Percentiles rank a stretch among this genome's conserved stretches.
Conservation (phyloP, 2,888 invertebrate genomes). For the Thecocarcelia acutangulata region DNA sequence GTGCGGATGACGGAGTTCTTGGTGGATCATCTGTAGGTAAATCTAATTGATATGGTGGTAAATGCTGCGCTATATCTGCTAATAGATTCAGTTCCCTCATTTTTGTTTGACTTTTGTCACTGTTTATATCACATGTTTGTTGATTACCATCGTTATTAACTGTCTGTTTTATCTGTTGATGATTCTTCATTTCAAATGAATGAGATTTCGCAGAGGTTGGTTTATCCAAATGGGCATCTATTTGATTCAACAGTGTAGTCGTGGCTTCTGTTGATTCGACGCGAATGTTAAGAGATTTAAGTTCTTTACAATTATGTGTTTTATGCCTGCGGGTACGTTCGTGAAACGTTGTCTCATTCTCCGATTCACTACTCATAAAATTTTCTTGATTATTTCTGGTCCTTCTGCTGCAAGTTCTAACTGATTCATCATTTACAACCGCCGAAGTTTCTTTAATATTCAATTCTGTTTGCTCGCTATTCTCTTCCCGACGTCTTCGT, state of each 20-base stretch:
- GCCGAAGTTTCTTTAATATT: neutral
- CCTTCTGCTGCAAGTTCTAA: neutral
- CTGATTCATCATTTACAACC: neutral
- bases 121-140: constrained; percentile 35
- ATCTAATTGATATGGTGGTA: constrained; percentile 60
- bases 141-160: neutral
- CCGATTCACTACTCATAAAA: constrained; percentile 48
- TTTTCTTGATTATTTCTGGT: constrained; percentile 15
- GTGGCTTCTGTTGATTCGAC: constrained; percentile 21
- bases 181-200: neutral
- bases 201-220: neutral
- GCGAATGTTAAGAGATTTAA: constrained; percentile 39
- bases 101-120: constrained; percentile 37
- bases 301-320: constrained; percentile 26
- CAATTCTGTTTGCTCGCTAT: constrained; percentile 21
- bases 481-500: constrained; percentile 22
- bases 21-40: constrained; percentile 36
- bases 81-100: constrained; percentile 53
- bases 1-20: neutral
- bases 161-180: neutral
- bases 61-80: constrained; percentile 57
- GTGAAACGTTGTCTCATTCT: constrained; percentile 37
- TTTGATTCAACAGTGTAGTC: constrained; percentile 39
- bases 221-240: constrained; percentile 50
- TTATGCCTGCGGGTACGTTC: constrained; percentile 33